Conservation (phyloP, 2,113 vertebrate species). For the Crypturellus undulatus region DNA sequence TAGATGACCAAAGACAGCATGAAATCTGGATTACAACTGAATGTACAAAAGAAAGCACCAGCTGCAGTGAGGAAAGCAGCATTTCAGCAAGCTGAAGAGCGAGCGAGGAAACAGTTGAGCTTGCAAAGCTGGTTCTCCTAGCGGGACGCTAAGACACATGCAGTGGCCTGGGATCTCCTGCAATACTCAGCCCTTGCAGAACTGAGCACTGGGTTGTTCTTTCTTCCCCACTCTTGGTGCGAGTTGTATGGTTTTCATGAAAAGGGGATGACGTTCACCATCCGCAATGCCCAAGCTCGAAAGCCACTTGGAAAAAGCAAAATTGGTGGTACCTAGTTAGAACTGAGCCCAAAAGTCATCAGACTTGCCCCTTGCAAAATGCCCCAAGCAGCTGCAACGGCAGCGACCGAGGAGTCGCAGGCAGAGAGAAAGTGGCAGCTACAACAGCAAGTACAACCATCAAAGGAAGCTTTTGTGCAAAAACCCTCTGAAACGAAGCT, state of each 20-base stretch:
- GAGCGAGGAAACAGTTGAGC: neutral
- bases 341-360: neutral
- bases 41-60: neutral
- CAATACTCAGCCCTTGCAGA: neutral
- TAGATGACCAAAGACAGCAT: neutral
- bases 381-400: too few relatives aligned
- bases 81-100: neutral
- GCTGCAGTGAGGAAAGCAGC: neutral
- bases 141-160: neutral
- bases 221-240: neutral
- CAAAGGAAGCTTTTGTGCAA: fast-evolving
- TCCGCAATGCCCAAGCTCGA: neutral
- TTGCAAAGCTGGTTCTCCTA: neutral
- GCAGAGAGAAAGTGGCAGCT: neutral
- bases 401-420: fast-evolving
- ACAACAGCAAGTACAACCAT: neutral
- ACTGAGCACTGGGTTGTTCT: neutral
- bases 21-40: slow-evolving; percentile 13
- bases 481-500: neutral
- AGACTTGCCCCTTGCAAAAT: neutral
- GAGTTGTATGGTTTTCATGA: neutral
- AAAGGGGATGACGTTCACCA: neutral
- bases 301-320: neutral
- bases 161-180: neutral
- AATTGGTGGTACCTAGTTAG: neutral